Evolutionary conservation across 2,888 invertebrate genomes (phyloP), one percentile per base, ranked within the genome.

Genomic region (Agrochola litura): DNA sequence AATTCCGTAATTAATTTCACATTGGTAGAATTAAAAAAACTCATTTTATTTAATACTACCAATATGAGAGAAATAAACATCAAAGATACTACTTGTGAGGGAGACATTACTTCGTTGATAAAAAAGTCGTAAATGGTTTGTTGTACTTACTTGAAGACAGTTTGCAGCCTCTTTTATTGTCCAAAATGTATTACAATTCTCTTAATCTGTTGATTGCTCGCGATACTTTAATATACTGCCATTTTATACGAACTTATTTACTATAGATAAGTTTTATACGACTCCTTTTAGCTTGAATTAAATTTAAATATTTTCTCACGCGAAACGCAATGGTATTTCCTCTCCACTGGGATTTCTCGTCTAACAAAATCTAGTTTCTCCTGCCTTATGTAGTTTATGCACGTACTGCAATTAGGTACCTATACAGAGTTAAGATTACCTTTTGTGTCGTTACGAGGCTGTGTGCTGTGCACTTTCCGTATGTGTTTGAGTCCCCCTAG

Each of bases 381-480:
- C 72, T 63, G 73, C 46, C 49, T 68, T 67, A 66, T 49, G 56
- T 67, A 83, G 70, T 87, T 77, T 85, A 85, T 81, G 65, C 78
- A 73, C 69, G 77, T 73, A 67, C 64, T 70, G 73, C 76, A 77
- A 77, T 85, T 74, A 83, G 77, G 63, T 77, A 75, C 70, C 76
- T 74, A 76, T 76, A 74, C 68, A 68, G 77, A 83, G 79, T 83
- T 83, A 84, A 85, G 86, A 91, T 90, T 89, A 88, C 84, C 87
- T 88, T 88, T 83, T 81, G 83, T 83, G 81, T 87, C 81, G 86
- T 89, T 88, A 86, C 77, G 82, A 74, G 79, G 76, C 75, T 85
- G 79, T 86, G 79, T 81, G 77, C 81, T 79, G 76, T 87, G 90
- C 89, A 92, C 90, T 90, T 90, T 89, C 89, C 78, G 85, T 84